phyloP scores from a whole-genome alignment of 1,140 invertebrate genomes.

The Rhyacophila brunnea region DNA sequence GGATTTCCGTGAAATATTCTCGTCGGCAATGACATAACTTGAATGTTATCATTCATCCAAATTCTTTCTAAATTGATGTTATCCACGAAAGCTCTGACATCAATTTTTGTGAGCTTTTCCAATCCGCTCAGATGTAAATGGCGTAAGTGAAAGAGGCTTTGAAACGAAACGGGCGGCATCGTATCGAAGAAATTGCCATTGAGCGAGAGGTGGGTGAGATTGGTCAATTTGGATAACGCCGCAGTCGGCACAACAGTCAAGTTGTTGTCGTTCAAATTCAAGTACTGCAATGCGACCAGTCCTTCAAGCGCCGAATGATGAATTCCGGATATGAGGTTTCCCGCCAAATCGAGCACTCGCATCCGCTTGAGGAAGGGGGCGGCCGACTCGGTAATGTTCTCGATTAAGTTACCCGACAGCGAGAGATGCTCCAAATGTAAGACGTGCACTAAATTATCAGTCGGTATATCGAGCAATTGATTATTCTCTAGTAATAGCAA shows the following conservation, averaged over 20 bases:
- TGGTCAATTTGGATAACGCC: constrained; percentile 70
- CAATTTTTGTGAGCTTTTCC: constrained; percentile 63
- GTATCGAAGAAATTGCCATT: constrained; percentile 73
- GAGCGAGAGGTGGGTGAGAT: constrained; percentile 70
- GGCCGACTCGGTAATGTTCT: constrained; percentile 63
- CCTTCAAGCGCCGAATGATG: constrained; percentile 67
- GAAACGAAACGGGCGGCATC: constrained; percentile 72
- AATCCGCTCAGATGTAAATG: constrained; percentile 69
- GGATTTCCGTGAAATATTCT: constrained; percentile 75
- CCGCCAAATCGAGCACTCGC: constrained; percentile 62
- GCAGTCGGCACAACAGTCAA: constrained; percentile 73
- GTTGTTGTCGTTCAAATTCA: constrained; percentile 81
- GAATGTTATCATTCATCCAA: constrained; percentile 73
- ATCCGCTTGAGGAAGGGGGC: constrained; percentile 68
- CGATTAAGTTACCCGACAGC: constrained; percentile 71
- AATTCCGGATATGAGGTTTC: constrained; percentile 71
- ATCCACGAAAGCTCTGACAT: constrained; percentile 76
- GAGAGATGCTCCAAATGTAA: constrained; percentile 66
- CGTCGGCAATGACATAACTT: constrained; percentile 65
- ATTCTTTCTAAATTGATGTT: constrained; percentile 79
- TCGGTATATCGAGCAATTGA: constrained; percentile 73
- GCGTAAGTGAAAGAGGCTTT: constrained; percentile 75
- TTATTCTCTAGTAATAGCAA: constrained; percentile 72
- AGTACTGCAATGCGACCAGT: constrained; percentile 63
- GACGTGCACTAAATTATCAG: constrained; percentile 63